Percentiles rank a stretch among this genome's conserved stretches.
Evolutionary conservation across 2,797 vertebrate genomes (phyloP).

Genomic region (Dermochelys coriacea): DNA sequence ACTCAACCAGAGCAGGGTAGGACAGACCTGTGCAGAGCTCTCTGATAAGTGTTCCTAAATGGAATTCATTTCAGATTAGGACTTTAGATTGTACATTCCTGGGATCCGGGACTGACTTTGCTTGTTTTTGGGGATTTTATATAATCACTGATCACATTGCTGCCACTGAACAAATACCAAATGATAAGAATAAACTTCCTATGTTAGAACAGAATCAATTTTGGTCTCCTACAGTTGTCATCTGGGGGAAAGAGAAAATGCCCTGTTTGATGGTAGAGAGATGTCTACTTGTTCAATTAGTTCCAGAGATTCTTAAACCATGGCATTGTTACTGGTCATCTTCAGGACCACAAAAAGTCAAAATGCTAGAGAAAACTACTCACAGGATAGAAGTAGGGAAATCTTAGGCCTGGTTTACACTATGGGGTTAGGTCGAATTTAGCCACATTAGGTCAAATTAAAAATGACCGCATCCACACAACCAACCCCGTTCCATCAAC

Average conservation of each 20-base stretch:
- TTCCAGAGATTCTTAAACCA: not conserved
- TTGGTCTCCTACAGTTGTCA: not conserved
- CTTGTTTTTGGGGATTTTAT: not conserved
- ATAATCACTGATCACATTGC: not conserved
- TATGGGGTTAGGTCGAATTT: no score
- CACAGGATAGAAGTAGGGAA: not conserved
- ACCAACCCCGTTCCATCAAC: no score
- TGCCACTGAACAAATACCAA: not conserved
- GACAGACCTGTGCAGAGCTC: not conserved
- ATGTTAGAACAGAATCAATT: not conserved
- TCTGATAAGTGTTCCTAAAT: not conserved
- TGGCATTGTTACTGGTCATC: not conserved
- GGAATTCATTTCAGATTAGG: not conserved
- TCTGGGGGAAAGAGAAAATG: not conserved
- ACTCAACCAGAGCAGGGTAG: not conserved
- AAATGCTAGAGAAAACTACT: not conserved
- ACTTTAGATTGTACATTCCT: not conserved
- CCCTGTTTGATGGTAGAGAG: not conserved
- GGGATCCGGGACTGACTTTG: not conserved
- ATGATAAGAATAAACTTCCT: not conserved
- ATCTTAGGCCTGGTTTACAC: no score
- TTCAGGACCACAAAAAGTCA: not conserved
- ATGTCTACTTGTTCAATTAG: not conserved
- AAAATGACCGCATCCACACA: no score
- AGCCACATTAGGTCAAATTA: no score